Conservation (phyloP, 2,113 vertebrate species). For the Thryonomys swinderianus region DNA sequence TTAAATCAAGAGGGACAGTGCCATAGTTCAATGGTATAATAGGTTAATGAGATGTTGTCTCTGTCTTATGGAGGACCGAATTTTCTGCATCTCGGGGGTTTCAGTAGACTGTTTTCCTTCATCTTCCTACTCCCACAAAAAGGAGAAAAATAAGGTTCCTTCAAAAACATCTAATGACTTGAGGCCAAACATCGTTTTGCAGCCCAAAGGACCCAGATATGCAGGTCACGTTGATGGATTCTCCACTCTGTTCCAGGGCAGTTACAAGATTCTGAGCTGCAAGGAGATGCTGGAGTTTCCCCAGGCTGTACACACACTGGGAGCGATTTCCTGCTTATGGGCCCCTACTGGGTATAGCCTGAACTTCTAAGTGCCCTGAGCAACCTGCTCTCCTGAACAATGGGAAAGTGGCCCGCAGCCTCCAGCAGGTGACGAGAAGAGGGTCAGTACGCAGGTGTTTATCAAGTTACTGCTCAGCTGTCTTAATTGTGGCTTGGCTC, state of each 20-base stretch:
- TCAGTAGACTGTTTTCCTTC: slow-evolving; percentile 50
- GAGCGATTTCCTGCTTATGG: slow-evolving; percentile 65
- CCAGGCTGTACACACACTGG: slow-evolving; percentile 74
- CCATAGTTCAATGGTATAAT: slow-evolving; percentile 46
- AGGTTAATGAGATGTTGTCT: slow-evolving; percentile 61
- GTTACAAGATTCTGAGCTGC: slow-evolving; percentile 58
- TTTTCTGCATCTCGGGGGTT: slow-evolving; percentile 62
- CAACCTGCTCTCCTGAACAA: slow-evolving; percentile 64
- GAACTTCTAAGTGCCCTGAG: slow-evolving; percentile 45
- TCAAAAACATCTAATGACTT: slow-evolving; percentile 54
- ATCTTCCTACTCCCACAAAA: not conserved
- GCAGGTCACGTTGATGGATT: slow-evolving; percentile 51
- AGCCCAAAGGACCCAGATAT: slow-evolving; percentile 53
- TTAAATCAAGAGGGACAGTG: slow-evolving; percentile 57
- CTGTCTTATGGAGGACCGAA: slow-evolving; percentile 54
- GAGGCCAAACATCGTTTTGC: slow-evolving; percentile 62
- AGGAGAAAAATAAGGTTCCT: slow-evolving; percentile 16
- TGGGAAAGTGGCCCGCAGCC: slow-evolving; percentile 70
- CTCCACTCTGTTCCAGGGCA: slow-evolving; percentile 43
- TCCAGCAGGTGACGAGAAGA: slow-evolving; percentile 62
- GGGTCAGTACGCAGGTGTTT: slow-evolving; percentile 68
- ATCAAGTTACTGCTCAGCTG: slow-evolving; percentile 77
- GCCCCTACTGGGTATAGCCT: slow-evolving; percentile 71
- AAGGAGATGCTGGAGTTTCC: slow-evolving; percentile 64
- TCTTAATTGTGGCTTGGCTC: slow-evolving; percentile 81